A percentile compares a stretch with the other conserved stretches of the same genome.
These are phyloP conservation scores for Garra rufa DNA, from an alignment of 2,113 vertebrate species.

Conservation along the genomic window DNA sequence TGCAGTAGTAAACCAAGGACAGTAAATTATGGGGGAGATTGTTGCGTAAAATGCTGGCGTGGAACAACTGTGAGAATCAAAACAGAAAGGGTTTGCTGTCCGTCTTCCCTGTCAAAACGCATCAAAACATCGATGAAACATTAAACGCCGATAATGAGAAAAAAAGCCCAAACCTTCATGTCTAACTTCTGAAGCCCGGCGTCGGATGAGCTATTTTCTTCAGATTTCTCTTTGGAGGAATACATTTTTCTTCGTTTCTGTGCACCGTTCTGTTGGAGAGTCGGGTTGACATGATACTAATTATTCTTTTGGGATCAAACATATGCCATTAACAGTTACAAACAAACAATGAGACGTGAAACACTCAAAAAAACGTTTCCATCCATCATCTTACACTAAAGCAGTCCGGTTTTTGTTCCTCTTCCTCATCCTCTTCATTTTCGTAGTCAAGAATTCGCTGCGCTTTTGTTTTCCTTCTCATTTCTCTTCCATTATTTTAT, in stretches of 20 bases:
- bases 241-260: conserved; percentile 68
- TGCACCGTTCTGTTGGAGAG: conserved; percentile 64
- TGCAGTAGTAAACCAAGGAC: conserved; percentile 24
- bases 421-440: conserved; percentile 64
- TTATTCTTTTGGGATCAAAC: conserved; percentile 55
- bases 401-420: conserved; percentile 60
- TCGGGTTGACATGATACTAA: conserved; percentile 56
- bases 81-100: background rate
- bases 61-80: background rate
- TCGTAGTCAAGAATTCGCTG: conserved; percentile 67
- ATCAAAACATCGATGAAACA: conserved; percentile 32
- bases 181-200: conserved; percentile 62
- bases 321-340: conserved; percentile 55
- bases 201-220: conserved; percentile 56
- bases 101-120: background rate
- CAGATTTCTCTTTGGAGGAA: conserved; percentile 60
- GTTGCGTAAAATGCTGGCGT: background rate
- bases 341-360: conserved; percentile 47
- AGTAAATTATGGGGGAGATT: conserved; percentile 23
- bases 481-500: conserved; percentile 69
- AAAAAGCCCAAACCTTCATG: conserved; percentile 61
- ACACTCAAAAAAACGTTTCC: conserved; percentile 43
- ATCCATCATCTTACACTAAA: conserved; percentile 60
- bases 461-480: conserved; percentile 71
- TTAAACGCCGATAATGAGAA: conserved; percentile 37